A percentile compares a stretch with the other conserved stretches of the same genome.
phyloP scores from a whole-genome alignment of 2,797 vertebrate species.

The Thunnus albacares region DNA sequence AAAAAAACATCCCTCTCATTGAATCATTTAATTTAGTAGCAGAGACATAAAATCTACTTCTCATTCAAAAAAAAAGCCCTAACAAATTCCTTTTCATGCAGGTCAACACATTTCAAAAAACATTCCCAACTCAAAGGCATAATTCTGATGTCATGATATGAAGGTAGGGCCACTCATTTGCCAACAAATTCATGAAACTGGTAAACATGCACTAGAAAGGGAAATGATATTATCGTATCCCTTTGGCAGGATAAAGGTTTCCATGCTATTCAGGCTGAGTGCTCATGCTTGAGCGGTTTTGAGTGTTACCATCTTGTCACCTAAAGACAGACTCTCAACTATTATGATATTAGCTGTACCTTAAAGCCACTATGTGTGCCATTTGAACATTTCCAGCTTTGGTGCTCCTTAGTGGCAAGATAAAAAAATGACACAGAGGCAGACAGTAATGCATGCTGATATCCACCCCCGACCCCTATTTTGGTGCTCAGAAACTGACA shows the following conservation, averaged over 20 bases:
- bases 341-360: background rate
- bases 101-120: slow-evolving; percentile 5
- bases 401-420: background rate
- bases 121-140: background rate
- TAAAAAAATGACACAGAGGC: background rate
- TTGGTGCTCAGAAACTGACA: no score
- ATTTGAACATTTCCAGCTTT: background rate
- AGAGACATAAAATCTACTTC: slow-evolving; percentile 12
- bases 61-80: slow-evolving; percentile 31
- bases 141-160: background rate
- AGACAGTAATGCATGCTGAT: background rate
- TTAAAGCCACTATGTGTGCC: no score
- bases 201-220: background rate
- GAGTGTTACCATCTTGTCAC: background rate
- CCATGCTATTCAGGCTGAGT: background rate
- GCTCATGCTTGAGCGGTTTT: background rate
- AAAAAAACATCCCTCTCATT: slow-evolving; percentile 45
- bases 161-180: background rate
- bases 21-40: slow-evolving; percentile 45
- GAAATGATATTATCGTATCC: background rate
- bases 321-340: background rate
- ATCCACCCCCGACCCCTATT: no score
- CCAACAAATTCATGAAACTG: background rate
- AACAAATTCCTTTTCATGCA: slow-evolving; percentile 16
- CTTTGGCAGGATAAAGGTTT: background rate